Percentiles rank a stretch among this genome's conserved stretches.
Conservation (phyloP, 64 coral and sea anemone species). For the Stichodactyla mertensii region DNA sequence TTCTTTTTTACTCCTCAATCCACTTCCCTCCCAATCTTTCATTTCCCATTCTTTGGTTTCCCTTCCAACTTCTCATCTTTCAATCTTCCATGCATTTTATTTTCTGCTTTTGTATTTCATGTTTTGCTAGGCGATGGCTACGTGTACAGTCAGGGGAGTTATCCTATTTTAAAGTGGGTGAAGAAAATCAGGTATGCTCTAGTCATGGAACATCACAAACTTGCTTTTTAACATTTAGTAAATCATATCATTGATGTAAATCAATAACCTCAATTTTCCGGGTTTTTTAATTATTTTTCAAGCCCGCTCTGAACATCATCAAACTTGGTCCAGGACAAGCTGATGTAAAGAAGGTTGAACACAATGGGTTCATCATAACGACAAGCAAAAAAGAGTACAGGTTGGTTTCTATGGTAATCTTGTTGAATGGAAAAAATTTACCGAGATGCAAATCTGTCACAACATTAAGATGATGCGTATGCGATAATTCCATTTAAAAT, state of each 20-base stretch:
- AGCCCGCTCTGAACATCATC: constrained; percentile 87
- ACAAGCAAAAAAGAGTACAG: constrained; percentile 99
- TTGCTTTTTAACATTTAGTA: too few relatives aligned
- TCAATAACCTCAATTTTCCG: background rate
- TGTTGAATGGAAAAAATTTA: background rate
- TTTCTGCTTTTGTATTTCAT: background rate
- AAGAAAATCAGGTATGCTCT: constrained; percentile 65
- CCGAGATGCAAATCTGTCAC: background rate
- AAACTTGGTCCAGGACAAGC: constrained; percentile 89
- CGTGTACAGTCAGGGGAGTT: constrained; percentile 82
- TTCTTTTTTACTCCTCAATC: background rate
- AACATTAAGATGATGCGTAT: background rate
- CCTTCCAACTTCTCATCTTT: background rate
- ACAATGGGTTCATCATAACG: constrained; percentile 77
- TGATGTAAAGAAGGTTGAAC: constrained; percentile 78
- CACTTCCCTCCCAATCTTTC: background rate
- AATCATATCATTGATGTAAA: too few relatives aligned
- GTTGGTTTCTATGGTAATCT: constrained; percentile 10
- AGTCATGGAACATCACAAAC: background rate
- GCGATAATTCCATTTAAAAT: too few relatives aligned
- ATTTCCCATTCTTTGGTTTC: background rate
- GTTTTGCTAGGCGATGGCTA: constrained; percentile 61
- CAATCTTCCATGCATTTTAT: background rate
- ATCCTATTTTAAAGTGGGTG: constrained; percentile 95
- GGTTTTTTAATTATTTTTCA: background rate